phyloP scores from a whole-genome alignment of 2,888 invertebrate species.

The Suillia variegata region DNA sequence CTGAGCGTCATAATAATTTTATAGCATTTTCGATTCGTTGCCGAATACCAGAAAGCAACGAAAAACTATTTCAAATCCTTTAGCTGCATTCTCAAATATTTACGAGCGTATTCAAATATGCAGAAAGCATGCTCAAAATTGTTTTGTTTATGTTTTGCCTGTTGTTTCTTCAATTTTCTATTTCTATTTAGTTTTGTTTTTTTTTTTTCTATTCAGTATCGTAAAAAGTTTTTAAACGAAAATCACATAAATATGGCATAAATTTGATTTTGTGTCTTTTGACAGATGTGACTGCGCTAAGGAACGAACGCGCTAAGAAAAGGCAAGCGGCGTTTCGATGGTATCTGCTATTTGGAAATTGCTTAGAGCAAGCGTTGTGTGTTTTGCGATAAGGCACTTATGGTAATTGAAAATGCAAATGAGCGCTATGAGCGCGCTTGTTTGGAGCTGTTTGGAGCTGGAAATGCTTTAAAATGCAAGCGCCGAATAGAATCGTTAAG shows the following conservation, averaged over 20 bases:
- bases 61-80: not conserved
- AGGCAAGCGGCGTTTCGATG: not conserved
- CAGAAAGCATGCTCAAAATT: slow-evolving; percentile 4
- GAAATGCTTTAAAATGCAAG: too few relatives aligned
- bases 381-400: not conserved
- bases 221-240: slow-evolving; percentile 13
- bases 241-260: slow-evolving; percentile 18
- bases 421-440: not conserved
- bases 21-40: slow-evolving; percentile 4
- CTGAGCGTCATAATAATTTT: slow-evolving; percentile 18
- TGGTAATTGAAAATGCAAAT: slow-evolving; percentile 9
- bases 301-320: not conserved
- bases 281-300: not conserved
- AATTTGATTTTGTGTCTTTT: slow-evolving; percentile 11
- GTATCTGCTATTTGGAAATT: not conserved
- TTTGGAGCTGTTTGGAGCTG: too few relatives aligned
- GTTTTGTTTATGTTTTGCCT: slow-evolving; percentile 14
- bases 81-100: not conserved
- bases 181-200: not conserved
- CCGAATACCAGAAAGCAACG: not conserved
- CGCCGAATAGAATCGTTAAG: too few relatives aligned
- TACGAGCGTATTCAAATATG: not conserved
- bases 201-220: not conserved
- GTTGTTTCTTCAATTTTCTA: not conserved
- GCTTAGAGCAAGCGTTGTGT: too few relatives aligned